Evolutionary conservation across 2,113 vertebrate genomes (phyloP), one percentile per base, ranked within the genome.

Genomic region (Bungarus multicinctus): DNA sequence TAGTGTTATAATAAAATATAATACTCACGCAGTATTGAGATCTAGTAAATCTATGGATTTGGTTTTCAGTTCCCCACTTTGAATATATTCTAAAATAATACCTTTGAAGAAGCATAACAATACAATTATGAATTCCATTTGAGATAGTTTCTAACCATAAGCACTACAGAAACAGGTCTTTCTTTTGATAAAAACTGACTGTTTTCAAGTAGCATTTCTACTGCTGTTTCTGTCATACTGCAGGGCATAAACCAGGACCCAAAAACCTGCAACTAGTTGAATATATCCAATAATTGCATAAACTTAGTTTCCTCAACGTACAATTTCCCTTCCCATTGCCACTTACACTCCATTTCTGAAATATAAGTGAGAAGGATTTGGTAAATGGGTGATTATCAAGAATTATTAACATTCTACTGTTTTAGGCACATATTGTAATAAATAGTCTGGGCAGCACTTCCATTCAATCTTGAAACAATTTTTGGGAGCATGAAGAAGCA

Each of bases 41-140:
- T 98, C 97, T 69, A 99, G 97, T 54, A 99, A 97, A 94, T 99
- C 99, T 92, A 99, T 99, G 50, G 98, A 99, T 97, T 97, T 99
- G 55, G 98, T 99, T 95, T 97, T 98, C 88, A 97, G 27, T 88
- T 97, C 95, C 50, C 98, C 98, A 81, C 86, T 95, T 97, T 98
- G 98, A 55, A 98, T 97, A 92, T 99, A 99, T 92, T 99, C 99
- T 95, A 99, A 94, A 96, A 99, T 98, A 96, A 99, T 98, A 92
- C 99, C 99, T 99, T 94, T 10, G 34, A 89, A 94, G 58, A 93
- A 89, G 53, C 50, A 92, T 22, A 34, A 96, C 1, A 95, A 92
- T 88, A 94, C 4, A 94, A 47, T 34, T 87, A 58, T 93, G 81
- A 53, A 91, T 91, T 45, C 87, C n/a, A 92, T n/a, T n/a, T n/a